Evolutionary conservation across 1,140 invertebrate species (phyloP).

Genomic region (Tyrophagus putrescentiae): DNA sequence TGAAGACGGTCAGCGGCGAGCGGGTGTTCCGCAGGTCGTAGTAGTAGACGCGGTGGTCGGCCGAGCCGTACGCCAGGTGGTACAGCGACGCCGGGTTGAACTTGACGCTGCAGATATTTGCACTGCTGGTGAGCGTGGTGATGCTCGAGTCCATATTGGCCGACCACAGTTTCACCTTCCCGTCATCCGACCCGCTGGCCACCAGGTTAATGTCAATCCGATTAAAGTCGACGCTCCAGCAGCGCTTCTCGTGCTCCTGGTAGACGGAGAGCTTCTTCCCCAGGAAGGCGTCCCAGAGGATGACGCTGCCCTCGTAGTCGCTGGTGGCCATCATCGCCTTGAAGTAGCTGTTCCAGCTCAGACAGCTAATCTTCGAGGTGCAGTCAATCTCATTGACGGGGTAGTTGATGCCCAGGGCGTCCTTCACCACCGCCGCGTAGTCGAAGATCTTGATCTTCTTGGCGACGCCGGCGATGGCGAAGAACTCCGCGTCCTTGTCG

Average conservation of each 20-base stretch:
- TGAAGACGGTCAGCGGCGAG: conserved; percentile 64
- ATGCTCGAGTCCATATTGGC: conserved; percentile 72
- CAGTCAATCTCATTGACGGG: conserved; percentile 84
- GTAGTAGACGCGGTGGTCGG: conserved; percentile 92
- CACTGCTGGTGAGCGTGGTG: conserved; percentile 69
- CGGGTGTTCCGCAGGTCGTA: conserved; percentile 79
- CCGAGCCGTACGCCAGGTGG: conserved; percentile 82
- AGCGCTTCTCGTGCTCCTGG: conserved; percentile 85
- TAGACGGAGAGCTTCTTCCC: conserved; percentile 48
- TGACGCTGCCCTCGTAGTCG: conserved; percentile 86
- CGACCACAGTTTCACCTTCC: conserved; percentile 84
- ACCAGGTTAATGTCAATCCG: conserved; percentile 74
- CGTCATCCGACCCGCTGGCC: conserved; percentile 86
- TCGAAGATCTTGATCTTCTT: conserved; percentile 82
- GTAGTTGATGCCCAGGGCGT: conserved; percentile 75
- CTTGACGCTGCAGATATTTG: conserved; percentile 90
- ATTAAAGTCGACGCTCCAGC: conserved; percentile 94
- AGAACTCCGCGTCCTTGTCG: conserved; percentile 88
- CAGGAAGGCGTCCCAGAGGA: conserved; percentile 77
- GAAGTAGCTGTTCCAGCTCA: conserved; percentile 85
- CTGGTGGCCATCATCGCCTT: conserved; percentile 77
- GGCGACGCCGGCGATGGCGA: conserved; percentile 89
- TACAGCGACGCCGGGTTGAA: conserved; percentile 75
- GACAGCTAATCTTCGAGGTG: conserved; percentile 82
- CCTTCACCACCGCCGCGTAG: conserved; percentile 65